phyloP scores from a whole-genome alignment of 2,797 vertebrate genomes.

The Chiroxiphia lanceolata region DNA sequence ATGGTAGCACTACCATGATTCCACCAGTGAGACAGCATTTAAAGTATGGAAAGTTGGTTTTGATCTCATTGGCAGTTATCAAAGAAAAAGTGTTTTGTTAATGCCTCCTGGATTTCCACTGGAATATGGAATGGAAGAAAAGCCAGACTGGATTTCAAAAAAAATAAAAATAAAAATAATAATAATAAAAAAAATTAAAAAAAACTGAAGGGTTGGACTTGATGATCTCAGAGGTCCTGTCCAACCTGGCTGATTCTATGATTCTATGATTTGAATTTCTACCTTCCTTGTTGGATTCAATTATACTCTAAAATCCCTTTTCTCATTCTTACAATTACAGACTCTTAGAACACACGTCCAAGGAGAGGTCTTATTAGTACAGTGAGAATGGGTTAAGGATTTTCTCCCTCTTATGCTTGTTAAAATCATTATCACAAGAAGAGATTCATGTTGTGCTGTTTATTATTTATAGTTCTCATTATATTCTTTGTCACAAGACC shows the following conservation, averaged over 20 bases:
- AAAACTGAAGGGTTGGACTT: too few species aligned
- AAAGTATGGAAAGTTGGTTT: background rate
- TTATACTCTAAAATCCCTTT: background rate
- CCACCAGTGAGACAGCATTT: background rate
- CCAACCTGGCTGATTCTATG: too few species aligned
- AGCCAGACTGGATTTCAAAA: too few species aligned
- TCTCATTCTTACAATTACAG: background rate
- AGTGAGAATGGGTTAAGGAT: constrained; percentile 36
- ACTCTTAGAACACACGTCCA: background rate
- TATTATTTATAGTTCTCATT: constrained; percentile 75
- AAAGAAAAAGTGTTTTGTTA: background rate
- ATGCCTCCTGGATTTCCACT: background rate
- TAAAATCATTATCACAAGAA: constrained; percentile 60
- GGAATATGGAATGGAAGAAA: too few species aligned
- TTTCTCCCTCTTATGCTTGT: constrained; percentile 26
- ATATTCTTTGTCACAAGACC: constrained; percentile 71
- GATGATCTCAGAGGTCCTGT: too few species aligned
- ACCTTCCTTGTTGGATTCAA: background rate
- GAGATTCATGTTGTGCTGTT: constrained; percentile 67
- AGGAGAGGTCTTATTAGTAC: background rate
- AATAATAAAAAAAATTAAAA: too few species aligned
- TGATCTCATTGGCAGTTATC: background rate
- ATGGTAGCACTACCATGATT: background rate
- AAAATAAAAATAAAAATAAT: too few species aligned
- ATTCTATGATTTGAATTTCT: background rate